Evolutionary conservation across 2,113 vertebrate species (phyloP), one percentile per base, ranked within the genome.

Genomic region (Mormyrus iriodes): DNA sequence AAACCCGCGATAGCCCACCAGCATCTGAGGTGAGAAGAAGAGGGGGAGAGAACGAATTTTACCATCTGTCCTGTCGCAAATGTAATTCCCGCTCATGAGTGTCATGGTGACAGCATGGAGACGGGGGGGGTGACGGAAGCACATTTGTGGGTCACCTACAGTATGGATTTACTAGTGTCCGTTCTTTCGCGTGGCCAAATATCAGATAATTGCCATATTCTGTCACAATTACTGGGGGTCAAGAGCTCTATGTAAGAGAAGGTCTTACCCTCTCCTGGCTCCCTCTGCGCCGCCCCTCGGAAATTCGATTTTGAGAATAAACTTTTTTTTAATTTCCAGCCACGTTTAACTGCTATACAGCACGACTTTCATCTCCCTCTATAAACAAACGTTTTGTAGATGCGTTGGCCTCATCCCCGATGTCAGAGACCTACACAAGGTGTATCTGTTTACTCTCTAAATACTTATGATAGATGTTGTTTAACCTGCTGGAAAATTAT

Each of bases 1-100:
- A 96, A 90, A 96, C 95, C 95, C 95, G 96, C 94, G 95, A 96
- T 96, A 96, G 95, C 96, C 96, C 95, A 88, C 86, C 69, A 96
- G 96, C 96, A 95, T 95, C 94, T 93, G 94, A 95, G 94, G 65
- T 42, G 86, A 21, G 73, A n/a, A 85, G 76, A n/a, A 49, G n/a
- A 49, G 84, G 94, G 93, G 95, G 96, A 27, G 52, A 31, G 48
- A 17, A 55, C 94, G 94, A 96, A 88, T 88, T 82, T 51, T 55
- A 42, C 46, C 69, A 82, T 96, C 96, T 96, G 95, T 96, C 95
- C 95, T 94, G 93, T 95, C 95, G 95, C 92, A 55, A 61, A 85
- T 89, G 88, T 85, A 82, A 89, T 84, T 83, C 76, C 52, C 24
- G 42, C 44, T 58, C 39, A 21, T 31, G 76, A 85, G 76, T 46